These are phyloP conservation scores for Cryptoblepharus egeriae DNA, from an alignment of 2,797 vertebrate species.

Conservation along the genomic window DNA sequence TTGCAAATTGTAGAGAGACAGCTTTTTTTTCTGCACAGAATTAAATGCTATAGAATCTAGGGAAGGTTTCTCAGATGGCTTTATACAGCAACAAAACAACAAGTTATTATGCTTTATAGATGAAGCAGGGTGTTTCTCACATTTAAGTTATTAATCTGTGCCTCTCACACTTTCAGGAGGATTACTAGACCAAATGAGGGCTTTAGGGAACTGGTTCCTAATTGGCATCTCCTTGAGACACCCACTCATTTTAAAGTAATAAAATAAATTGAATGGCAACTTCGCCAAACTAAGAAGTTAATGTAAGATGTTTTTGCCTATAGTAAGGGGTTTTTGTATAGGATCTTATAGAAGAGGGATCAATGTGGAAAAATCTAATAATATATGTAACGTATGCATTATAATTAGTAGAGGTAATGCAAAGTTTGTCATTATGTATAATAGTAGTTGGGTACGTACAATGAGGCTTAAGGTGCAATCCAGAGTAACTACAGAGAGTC, in stretches of 20 bases:
- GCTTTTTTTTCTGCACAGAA: too few species aligned
- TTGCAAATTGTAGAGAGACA: background rate
- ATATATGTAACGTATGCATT: background rate
- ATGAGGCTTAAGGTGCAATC: too few species aligned
- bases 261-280: background rate
- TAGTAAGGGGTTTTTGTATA: background rate
- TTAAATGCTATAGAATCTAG: background rate
- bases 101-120: background rate
- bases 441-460: background rate
- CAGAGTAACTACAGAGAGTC: too few species aligned
- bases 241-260: background rate
- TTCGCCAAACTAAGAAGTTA: background rate
- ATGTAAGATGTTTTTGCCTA: background rate
- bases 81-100: too few species aligned
- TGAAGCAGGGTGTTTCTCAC: background rate
- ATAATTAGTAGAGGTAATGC: background rate
- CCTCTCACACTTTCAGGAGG: background rate
- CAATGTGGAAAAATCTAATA: too few species aligned
- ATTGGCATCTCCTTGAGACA: background rate
- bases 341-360: background rate
- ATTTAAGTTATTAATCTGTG: slow-evolving; percentile 4
- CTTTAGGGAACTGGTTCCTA: background rate
- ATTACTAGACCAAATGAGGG: background rate
- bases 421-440: background rate
- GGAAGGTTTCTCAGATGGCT: too few species aligned